Conservation (phyloP, 1,140 invertebrate species). For the Calosoma granatense region DNA sequence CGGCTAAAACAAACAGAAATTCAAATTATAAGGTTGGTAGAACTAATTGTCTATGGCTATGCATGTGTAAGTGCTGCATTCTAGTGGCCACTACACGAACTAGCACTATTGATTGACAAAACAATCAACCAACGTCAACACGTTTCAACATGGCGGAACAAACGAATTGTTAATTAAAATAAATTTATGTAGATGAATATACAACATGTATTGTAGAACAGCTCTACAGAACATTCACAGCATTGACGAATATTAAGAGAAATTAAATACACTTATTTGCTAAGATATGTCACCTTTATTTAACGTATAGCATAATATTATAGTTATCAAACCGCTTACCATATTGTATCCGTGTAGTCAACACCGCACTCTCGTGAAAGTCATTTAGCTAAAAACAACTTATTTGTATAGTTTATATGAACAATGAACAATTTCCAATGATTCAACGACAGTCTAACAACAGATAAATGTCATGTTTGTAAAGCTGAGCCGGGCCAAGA, state of each 20-base stretch:
- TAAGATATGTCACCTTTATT: background rate
- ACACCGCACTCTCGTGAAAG: background rate
- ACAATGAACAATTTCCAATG: background rate
- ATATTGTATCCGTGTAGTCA: background rate
- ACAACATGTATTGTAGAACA: too few relatives aligned
- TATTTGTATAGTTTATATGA: background rate
- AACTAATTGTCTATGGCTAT: background rate
- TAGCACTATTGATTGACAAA: background rate
- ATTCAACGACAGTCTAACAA: background rate
- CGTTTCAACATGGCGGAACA: background rate
- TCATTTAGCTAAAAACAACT: slow-evolving; percentile 7
- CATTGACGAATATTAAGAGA: background rate
- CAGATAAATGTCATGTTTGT: background rate
- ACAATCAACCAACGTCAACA: too few relatives aligned
- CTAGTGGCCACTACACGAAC: background rate
- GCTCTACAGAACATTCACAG: too few relatives aligned
- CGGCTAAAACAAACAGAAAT: slow-evolving; percentile 55
- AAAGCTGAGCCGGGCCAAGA: background rate
- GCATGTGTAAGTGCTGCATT: background rate
- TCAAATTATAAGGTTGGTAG: background rate
- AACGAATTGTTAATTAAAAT: background rate
- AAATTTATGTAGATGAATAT: too few relatives aligned
- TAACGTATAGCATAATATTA: background rate
- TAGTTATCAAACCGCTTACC: slow-evolving; percentile 8
- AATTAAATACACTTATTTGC: background rate